Base-by-base conservation (phyloP, 2,888 invertebrate genomes). In the Lomographa bimaculata region DNA sequence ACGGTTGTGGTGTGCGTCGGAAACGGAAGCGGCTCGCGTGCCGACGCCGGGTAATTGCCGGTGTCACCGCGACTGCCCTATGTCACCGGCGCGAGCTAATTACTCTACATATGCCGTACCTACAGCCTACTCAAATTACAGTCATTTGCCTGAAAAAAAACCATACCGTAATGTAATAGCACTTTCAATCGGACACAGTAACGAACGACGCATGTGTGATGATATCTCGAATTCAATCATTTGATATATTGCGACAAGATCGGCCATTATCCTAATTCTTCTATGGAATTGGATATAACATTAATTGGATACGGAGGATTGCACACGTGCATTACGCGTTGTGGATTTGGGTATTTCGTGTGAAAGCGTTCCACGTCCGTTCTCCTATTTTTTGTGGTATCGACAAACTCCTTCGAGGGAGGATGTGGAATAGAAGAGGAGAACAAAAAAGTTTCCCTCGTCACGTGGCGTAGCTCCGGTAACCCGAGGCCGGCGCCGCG, bases 1-100 rank as follows among this genome's bases (percentile, higher is more conserved):
- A 21, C 19, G 79, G 49, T 79, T 60, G 69, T 55, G 70, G 63
- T 68, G 20, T 68, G 65, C 69, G 73, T 76, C 77, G 84, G 81
- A 82, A 82, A 69, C 86, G 84, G 83, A 82, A 82, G 73, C 64
- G 73, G 71, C 69, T 77, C 79, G 83, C 83, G 84, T 81, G 81
- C 77, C 60, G 40, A 44, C 50, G 37, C n/a, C 40, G 43, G 39
- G 54, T 79, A 82, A 84, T 84, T 73, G 79, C 61, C 72, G 71
- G 72, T 81, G 84, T 80, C 81, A 76, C 72, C 62, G 57, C 65
- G 46, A 39, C 60, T 47, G 50, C 39, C 56, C 58, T 47, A 53
- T 61, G 63, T 57, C 64, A 52, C 66, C 60, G 50, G 47, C 38
- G 47, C 32, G 11, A 39, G 50, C 54, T 68, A 73, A 73, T 75